A percentile compares a stretch with the other conserved stretches of the same genome.
phyloP scores from a whole-genome alignment of 2,113 vertebrate genomes.

The Todiramphus saurophagus region DNA sequence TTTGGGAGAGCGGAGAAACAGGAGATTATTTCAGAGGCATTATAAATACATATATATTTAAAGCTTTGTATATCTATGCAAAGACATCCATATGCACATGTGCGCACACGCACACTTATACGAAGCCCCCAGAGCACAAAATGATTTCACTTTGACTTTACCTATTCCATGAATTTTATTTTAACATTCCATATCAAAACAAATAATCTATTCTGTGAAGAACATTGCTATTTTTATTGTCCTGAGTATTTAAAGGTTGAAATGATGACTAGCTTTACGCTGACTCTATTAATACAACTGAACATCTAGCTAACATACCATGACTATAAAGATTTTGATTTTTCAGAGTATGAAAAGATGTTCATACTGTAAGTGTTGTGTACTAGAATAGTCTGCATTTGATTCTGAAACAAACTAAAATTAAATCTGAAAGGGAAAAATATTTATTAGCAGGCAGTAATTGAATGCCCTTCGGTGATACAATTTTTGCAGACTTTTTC shows the following conservation, averaged over 20 bases:
- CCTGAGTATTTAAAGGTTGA: not conserved
- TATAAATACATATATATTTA: not conserved
- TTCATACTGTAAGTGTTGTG: not conserved
- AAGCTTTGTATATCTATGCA: not conserved
- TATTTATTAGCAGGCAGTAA: not conserved
- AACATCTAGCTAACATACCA: not conserved
- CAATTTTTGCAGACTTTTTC: not conserved
- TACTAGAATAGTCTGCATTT: not conserved
- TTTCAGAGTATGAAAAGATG: not conserved
- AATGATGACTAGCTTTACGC: not conserved
- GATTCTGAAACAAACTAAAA: not conserved
- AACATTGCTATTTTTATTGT: not conserved
- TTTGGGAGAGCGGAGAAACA: not conserved
- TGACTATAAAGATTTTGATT: constrained; percentile 3
- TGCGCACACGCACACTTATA: not conserved
- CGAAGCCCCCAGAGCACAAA: not conserved
- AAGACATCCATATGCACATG: not conserved
- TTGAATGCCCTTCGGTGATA: not conserved
- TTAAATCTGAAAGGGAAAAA: not conserved
- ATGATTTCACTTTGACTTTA: constrained; percentile 3
- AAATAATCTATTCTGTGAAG: not conserved
- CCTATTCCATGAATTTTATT: not conserved
- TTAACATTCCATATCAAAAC: constrained; percentile 23
- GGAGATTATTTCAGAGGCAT: not conserved
- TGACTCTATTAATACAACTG: not conserved